A percentile compares a stretch with the other conserved stretches of the same genome.
phyloP scores from a whole-genome alignment of 2,888 invertebrate genomes.

The Adela reaumurella region DNA sequence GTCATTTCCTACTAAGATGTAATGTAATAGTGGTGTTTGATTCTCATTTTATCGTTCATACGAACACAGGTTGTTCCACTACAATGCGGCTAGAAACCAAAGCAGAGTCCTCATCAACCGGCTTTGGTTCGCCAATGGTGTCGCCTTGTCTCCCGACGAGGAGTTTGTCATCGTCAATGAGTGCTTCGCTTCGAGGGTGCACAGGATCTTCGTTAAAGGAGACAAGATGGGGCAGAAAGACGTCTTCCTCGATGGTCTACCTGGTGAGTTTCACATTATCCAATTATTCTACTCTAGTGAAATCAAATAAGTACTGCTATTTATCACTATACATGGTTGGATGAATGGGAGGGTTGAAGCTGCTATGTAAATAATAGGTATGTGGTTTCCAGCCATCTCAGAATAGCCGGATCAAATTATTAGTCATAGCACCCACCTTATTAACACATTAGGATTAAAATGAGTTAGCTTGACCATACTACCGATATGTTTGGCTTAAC shows the following conservation, averaged over 20 bases:
- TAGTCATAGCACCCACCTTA: too few relatives aligned
- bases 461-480: too few relatives aligned
- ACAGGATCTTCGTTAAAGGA: conserved; percentile 77
- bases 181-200: conserved; percentile 60
- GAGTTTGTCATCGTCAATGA: conserved; percentile 80
- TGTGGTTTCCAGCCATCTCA: too few relatives aligned
- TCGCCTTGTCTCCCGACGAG: conserved; percentile 76
- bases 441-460: too few relatives aligned
- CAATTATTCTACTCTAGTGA: too few relatives aligned
- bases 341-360: too few relatives aligned
- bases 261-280: too few relatives aligned
- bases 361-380: too few relatives aligned
- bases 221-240: conserved; percentile 75
- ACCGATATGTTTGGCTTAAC: too few relatives aligned
- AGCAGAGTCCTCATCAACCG: conserved; percentile 73
- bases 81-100: conserved; percentile 71
- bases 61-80: conserved; percentile 79
- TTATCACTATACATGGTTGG: too few relatives aligned
- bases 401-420: too few relatives aligned
- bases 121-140: conserved; percentile 85
- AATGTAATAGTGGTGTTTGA: neutral
- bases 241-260: conserved; percentile 76
- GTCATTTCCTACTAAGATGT: neutral
- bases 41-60: conserved; percentile 15
- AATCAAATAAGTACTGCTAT: too few relatives aligned